Evolutionary conservation across 2,888 invertebrate genomes (phyloP).

Genomic region (Cataglyphis cursor): DNA sequence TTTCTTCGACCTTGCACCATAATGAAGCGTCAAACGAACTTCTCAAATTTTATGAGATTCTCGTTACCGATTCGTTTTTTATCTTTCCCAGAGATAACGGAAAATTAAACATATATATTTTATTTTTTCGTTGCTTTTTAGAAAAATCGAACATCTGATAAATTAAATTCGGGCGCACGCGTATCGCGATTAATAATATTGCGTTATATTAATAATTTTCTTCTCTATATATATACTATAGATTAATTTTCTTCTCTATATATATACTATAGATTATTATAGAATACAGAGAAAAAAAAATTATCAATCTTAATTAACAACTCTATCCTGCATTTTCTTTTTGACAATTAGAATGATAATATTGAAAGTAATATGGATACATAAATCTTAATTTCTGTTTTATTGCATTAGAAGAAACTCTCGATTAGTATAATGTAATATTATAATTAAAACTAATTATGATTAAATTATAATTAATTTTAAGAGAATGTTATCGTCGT

Average conservation of each 20-base stretch:
- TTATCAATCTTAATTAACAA: not conserved
- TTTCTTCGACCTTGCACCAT: conserved; percentile 79
- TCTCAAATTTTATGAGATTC: conserved; percentile 23
- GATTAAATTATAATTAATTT: not conserved
- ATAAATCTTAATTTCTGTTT: not conserved
- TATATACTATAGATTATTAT: not conserved
- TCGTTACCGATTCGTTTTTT: not conserved
- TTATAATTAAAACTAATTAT: not conserved
- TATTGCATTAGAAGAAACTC: not conserved
- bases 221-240: no score
- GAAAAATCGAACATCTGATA: no score
- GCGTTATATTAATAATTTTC: no score
- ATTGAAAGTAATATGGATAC: not conserved
- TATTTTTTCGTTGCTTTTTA: no score
- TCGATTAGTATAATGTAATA: not conserved
- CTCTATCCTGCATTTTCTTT: not conserved
- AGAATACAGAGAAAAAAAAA: not conserved
- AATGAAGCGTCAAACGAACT: conserved; percentile 15
- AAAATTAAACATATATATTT: not conserved
- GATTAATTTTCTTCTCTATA: no score
- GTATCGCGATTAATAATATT: no score
- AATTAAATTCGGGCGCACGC: no score
- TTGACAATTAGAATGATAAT: not conserved
- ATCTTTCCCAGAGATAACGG: not conserved
- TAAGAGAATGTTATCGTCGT: not conserved